phyloP scores from a whole-genome alignment of 2,113 vertebrate genomes.

The Cinclus mexicanus region DNA sequence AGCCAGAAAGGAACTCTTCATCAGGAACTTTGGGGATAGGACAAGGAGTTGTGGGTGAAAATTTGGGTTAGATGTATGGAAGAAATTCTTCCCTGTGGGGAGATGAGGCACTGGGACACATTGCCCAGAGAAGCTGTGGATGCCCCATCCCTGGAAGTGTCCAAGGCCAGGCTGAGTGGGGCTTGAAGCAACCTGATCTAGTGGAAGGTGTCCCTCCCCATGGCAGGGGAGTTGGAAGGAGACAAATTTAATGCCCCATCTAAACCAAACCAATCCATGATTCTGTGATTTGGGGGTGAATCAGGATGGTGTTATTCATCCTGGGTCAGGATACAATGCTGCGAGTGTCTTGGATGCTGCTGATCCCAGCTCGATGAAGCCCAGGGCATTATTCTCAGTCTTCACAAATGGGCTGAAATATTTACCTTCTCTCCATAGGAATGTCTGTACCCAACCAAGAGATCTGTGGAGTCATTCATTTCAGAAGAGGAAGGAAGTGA shows the following conservation, averaged over 20 bases:
- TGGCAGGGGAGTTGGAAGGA: background rate
- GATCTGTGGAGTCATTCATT: slow-evolving; percentile 15
- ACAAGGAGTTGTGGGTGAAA: background rate
- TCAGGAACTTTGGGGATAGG: background rate
- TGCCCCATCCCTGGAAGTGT: background rate
- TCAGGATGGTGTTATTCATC: slow-evolving; percentile 17
- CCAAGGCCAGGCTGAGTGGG: background rate
- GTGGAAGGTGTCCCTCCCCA: background rate
- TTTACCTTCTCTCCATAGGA: slow-evolving; percentile 14
- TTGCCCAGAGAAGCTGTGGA: background rate
- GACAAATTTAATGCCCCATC: background rate
- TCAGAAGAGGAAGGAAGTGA: slow-evolving; percentile 17
- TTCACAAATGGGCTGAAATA: background rate
- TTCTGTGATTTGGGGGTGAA: background rate
- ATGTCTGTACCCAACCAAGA: background rate
- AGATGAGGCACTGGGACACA: background rate
- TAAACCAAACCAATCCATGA: background rate
- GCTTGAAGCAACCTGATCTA: background rate
- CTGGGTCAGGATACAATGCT: background rate
- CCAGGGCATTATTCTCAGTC: background rate
- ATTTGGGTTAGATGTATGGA: background rate
- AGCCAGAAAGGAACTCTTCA: background rate
- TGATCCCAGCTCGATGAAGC: background rate
- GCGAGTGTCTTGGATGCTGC: background rate
- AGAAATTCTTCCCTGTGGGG: background rate